Conservation (phyloP, 2,113 vertebrate genomes). For the Nycticebus coucang region DNA sequence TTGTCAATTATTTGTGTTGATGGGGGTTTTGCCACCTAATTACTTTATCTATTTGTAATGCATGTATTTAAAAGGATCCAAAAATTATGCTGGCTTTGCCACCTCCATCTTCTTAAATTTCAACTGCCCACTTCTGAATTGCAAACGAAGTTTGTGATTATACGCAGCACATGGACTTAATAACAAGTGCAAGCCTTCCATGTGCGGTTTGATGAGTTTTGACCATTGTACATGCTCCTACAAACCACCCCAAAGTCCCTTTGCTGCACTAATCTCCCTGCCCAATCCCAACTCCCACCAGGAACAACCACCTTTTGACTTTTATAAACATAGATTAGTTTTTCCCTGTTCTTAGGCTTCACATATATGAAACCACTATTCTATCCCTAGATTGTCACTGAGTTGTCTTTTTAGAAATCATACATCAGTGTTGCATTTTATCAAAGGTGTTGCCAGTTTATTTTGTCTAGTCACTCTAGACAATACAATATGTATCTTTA, state of each 20-base stretch:
- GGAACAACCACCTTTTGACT: background rate
- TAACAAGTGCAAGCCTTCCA: background rate
- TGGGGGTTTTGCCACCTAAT: background rate
- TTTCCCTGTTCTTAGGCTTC: background rate
- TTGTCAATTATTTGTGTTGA: background rate
- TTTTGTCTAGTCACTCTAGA: background rate
- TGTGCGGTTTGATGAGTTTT: background rate
- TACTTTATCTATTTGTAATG: background rate
- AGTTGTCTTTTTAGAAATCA: background rate
- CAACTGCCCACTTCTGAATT: background rate
- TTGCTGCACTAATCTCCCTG: no score
- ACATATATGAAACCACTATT: background rate
- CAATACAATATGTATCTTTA: background rate
- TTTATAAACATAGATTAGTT: background rate
- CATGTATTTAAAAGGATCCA: background rate
- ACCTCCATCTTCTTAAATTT: background rate
- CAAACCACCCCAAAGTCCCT: background rate
- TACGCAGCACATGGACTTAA: background rate
- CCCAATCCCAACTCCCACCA: background rate
- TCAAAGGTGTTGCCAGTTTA: background rate
- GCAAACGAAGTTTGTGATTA: background rate
- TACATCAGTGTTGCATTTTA: slow-evolving; percentile 4
- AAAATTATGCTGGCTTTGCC: background rate
- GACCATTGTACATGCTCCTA: background rate
- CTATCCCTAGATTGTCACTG: background rate